Conservation (phyloP, 2,113 vertebrate genomes). For the Himantopus leucocephalus region DNA sequence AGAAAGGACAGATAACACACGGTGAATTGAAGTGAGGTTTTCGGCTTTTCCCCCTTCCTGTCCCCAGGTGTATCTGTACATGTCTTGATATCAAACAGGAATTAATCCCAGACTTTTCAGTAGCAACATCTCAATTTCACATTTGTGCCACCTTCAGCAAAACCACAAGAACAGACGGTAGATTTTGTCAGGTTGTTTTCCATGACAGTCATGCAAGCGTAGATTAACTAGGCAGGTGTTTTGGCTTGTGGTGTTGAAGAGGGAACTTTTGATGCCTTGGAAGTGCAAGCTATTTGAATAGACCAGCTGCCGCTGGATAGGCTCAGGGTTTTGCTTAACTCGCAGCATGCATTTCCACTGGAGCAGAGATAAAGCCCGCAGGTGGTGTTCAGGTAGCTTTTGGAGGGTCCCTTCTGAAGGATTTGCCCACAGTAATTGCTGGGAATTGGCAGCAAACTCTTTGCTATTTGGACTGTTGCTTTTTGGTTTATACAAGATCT, state of each 20-base stretch:
- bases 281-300: neutral
- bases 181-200: neutral
- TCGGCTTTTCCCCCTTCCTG: neutral
- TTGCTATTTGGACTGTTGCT: neutral
- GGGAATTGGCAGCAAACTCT: neutral
- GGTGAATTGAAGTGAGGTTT: neutral
- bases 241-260: neutral
- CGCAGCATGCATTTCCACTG: fast-evolving
- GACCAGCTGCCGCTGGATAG: neutral
- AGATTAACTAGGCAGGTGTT: neutral
- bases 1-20: neutral
- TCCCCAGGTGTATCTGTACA: no score
- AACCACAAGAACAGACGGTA: neutral
- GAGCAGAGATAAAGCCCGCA: neutral
- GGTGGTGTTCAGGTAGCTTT: neutral
- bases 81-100: neutral
- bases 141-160: neutral
- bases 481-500: neutral
- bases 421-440: neutral
- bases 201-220: no score
- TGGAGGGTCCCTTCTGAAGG: neutral
- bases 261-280: neutral
- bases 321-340: neutral
- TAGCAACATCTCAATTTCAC: neutral
- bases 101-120: neutral